Conservation (phyloP, 2,797 vertebrate species). For the Periparus ater region DNA sequence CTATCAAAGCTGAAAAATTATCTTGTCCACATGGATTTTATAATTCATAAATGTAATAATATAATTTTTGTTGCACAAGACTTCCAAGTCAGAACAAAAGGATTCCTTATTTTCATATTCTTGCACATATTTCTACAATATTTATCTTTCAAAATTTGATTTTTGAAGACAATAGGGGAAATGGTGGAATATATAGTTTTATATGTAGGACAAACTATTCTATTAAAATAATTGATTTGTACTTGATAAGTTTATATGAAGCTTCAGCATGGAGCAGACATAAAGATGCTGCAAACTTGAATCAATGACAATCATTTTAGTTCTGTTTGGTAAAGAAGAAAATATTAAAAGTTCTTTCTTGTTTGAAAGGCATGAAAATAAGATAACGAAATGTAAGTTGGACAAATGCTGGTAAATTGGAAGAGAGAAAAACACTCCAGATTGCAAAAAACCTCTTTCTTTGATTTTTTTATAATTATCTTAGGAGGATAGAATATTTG, state of each 20-base stretch:
- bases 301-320: slow-evolving; percentile 20
- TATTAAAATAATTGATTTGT: background rate
- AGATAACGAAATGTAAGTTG: background rate
- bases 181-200: background rate
- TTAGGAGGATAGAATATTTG: background rate
- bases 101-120: background rate
- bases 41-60: background rate
- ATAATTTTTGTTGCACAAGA: background rate
- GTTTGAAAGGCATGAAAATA: background rate
- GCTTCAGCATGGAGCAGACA: background rate
- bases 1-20: background rate
- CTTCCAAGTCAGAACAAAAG: background rate
- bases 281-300: background rate
- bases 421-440: background rate
- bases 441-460: background rate
- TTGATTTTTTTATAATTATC: background rate
- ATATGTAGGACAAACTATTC: background rate
- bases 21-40: background rate
- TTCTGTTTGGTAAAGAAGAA: background rate
- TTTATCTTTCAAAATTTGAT: background rate
- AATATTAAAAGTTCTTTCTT: background rate
- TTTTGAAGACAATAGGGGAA: background rate
- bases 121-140: background rate
- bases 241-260: background rate
- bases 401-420: background rate